These are phyloP conservation scores for Xestia rhomboidea DNA, from an alignment of 2,888 invertebrate genomes.

Conservation along the genomic window DNA sequence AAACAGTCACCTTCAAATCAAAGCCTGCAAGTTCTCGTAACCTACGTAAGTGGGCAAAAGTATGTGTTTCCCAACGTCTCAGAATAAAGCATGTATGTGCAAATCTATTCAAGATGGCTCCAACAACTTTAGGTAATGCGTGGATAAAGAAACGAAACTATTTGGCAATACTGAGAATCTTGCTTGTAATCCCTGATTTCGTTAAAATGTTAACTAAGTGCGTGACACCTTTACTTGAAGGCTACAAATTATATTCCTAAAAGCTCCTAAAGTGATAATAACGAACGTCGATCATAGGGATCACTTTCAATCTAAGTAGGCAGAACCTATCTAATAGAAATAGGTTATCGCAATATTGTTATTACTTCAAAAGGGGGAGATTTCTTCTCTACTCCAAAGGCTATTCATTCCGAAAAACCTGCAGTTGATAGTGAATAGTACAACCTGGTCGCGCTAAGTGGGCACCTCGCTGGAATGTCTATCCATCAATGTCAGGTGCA, in stretches of 20 bases:
- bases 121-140: slow-evolving; percentile 37
- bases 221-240: not conserved
- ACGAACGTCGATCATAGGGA: not conserved
- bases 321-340: not conserved
- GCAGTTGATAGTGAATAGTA: not conserved
- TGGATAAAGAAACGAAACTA: slow-evolving; percentile 31
- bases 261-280: not conserved
- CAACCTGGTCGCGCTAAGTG: not conserved
- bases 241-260: too few relatives aligned
- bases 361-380: not conserved
- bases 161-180: slow-evolving; percentile 28
- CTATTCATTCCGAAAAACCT: not conserved
- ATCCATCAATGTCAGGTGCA: not conserved
- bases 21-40: slow-evolving; percentile 24
- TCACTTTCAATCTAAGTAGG: not conserved
- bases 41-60: slow-evolving; percentile 37
- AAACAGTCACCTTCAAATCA: slow-evolving; percentile 40
- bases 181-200: not conserved
- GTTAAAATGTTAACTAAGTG: not conserved
- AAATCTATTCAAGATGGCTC: slow-evolving; percentile 53
- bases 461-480: not conserved
- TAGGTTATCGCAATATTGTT: not conserved
- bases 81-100: slow-evolving; percentile 47
- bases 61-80: slow-evolving; percentile 43
- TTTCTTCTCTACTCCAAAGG: not conserved